phyloP scores from a whole-genome alignment of 2,113 vertebrate genomes.

The Plecotus auritus region DNA sequence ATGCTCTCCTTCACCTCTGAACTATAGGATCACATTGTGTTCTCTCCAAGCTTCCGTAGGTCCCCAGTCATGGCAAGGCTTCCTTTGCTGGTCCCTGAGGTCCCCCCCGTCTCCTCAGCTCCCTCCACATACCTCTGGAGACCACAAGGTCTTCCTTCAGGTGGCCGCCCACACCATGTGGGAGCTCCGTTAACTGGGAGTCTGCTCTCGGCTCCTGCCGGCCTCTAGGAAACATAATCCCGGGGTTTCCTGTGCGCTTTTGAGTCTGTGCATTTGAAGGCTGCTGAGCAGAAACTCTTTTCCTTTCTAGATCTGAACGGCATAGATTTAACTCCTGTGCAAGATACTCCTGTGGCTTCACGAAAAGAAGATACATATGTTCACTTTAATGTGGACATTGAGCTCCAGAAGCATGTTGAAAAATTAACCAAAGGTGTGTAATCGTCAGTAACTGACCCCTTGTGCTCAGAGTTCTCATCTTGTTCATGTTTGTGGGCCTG shows the following conservation, averaged over 20 bases:
- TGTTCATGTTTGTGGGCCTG: no score
- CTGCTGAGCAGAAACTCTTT: slow-evolving; percentile 21
- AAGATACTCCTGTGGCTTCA: slow-evolving; percentile 95
- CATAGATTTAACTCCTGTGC: slow-evolving; percentile 93
- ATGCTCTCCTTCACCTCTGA: background rate
- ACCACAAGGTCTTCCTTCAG: background rate
- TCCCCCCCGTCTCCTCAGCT: background rate
- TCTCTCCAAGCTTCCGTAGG: background rate
- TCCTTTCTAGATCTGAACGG: slow-evolving; percentile 90
- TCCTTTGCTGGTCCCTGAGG: no score
- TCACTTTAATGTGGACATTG: slow-evolving; percentile 95
- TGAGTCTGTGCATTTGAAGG: background rate
- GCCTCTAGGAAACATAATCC: background rate
- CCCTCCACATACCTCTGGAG: background rate
- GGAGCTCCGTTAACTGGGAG: background rate
- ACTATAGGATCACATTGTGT: background rate
- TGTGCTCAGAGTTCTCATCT: background rate
- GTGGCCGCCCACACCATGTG: no score
- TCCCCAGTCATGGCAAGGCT: background rate
- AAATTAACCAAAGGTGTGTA: slow-evolving; percentile 95
- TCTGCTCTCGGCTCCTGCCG: background rate
- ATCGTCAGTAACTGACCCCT: background rate
- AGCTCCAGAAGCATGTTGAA: slow-evolving; percentile 98
- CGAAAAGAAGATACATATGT: slow-evolving; percentile 96
- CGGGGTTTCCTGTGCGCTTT: fast-evolving